Evolutionary conservation across 2,113 vertebrate species (phyloP).

Genomic region (Cynoglossus semilaevis): DNA sequence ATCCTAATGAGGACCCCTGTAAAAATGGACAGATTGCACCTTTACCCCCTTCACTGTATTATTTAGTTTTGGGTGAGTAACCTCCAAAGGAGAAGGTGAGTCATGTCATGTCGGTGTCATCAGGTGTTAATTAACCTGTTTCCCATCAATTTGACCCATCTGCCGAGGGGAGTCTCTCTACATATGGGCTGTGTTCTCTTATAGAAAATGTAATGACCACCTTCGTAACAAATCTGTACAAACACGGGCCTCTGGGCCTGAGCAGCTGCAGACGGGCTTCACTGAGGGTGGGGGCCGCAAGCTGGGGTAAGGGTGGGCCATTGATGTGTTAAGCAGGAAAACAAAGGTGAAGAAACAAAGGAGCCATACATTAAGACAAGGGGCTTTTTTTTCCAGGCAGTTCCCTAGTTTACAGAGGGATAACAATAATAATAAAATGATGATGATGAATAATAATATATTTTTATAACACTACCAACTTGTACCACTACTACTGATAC

Average conservation of each 20-base stretch:
- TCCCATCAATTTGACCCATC: conserved; percentile 56
- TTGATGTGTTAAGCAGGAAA: conserved; percentile 54
- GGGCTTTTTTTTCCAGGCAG: conserved; percentile 1
- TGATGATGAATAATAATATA: too few relatives aligned
- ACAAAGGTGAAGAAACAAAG: conserved; percentile 49
- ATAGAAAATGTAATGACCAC: conserved; percentile 66
- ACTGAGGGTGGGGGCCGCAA: conserved; percentile 29
- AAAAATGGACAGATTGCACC: neutral
- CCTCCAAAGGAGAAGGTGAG: conserved; percentile 19
- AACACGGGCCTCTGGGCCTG: conserved; percentile 26
- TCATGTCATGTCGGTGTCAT: conserved; percentile 31
- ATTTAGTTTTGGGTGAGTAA: neutral
- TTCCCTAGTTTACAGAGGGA: neutral
- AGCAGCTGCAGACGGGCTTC: conserved; percentile 49
- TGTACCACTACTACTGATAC: too few relatives aligned
- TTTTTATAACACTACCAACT: too few relatives aligned
- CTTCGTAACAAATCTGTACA: conserved; percentile 60
- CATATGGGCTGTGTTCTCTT: conserved; percentile 59
- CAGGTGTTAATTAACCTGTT: conserved; percentile 46
- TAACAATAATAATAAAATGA: too few relatives aligned
- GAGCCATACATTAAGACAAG: neutral
- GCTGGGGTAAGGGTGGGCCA: conserved; percentile 24
- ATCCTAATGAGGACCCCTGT: neutral
- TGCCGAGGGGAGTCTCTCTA: conserved; percentile 42
- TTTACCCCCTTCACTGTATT: neutral